Conservation (phyloP, 2,888 invertebrate species). For the Hanleya hanleyi region DNA sequence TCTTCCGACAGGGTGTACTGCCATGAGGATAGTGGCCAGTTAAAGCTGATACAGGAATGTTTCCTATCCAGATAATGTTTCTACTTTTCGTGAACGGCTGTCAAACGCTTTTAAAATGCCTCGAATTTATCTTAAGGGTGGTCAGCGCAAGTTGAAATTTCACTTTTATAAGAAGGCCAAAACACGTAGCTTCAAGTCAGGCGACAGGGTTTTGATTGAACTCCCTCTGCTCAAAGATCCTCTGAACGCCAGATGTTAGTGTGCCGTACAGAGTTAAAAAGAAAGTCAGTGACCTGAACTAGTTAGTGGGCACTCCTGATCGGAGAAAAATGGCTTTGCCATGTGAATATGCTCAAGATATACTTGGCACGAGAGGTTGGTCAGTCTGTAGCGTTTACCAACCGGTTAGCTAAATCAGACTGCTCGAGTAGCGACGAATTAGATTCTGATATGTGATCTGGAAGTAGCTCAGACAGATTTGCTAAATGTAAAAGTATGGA, state of each 20-base stretch:
- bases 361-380: neutral
- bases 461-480: neutral
- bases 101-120: slow-evolving; percentile 24
- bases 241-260: slow-evolving; percentile 34
- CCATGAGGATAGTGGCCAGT: slow-evolving; percentile 17
- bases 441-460: neutral
- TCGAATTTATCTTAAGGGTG: neutral
- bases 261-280: slow-evolving; percentile 32
- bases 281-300: slow-evolving; percentile 28
- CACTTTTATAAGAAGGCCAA: neutral
- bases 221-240: slow-evolving; percentile 5
- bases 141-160: neutral
- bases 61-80: slow-evolving; percentile 13
- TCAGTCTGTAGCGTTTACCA: slow-evolving; percentile 10
- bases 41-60: neutral
- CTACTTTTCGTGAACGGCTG: slow-evolving; percentile 16
- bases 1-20: slow-evolving; percentile 31
- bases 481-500: neutral
- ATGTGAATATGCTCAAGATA: slow-evolving; percentile 6
- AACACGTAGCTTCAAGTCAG: neutral
- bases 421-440: neutral
- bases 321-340: neutral
- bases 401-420: slow-evolving; percentile 19
- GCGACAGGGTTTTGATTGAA: neutral
- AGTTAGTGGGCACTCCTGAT: slow-evolving; percentile 19